Conservation (phyloP, 2,797 vertebrate species). For the Eurystomus glaucurus region DNA sequence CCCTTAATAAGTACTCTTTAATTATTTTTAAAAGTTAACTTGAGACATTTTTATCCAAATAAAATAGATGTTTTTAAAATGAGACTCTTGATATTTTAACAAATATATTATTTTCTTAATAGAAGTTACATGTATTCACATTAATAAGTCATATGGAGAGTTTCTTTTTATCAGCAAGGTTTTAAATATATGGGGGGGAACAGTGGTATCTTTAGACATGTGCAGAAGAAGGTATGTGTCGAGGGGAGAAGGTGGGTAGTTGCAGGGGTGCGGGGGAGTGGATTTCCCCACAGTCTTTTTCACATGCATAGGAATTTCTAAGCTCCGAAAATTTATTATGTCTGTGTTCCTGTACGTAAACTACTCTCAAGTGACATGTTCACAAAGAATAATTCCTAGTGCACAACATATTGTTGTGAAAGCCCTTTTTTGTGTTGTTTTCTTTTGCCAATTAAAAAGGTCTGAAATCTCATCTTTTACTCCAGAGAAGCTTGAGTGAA, state of each 20-base stretch:
- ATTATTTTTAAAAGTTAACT: background rate
- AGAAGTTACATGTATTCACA: background rate
- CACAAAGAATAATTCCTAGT: background rate
- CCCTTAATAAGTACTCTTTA: background rate
- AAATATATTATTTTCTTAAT: background rate
- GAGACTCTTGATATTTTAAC: background rate
- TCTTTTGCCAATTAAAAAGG: background rate
- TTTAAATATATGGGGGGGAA: background rate
- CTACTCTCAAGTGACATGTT: background rate
- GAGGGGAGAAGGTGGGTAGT: background rate
- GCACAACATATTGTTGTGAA: background rate
- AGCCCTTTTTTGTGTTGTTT: background rate
- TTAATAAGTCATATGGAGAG: background rate
- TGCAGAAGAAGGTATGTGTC: fast-evolving
- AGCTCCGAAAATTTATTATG: background rate
- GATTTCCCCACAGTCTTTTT: background rate
- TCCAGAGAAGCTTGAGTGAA: background rate
- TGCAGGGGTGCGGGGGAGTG: no score
- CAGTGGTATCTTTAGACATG: background rate
- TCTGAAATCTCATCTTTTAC: background rate
- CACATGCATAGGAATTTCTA: background rate
- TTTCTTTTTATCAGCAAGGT: background rate
- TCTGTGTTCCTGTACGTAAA: background rate
- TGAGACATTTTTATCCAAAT: background rate
- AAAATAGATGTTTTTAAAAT: constrained; percentile 8